A percentile compares a stretch with the other conserved stretches of the same genome.
These are phyloP conservation scores for Python bivittatus DNA, from an alignment of 2,113 vertebrate species.

Conservation along the genomic window DNA sequence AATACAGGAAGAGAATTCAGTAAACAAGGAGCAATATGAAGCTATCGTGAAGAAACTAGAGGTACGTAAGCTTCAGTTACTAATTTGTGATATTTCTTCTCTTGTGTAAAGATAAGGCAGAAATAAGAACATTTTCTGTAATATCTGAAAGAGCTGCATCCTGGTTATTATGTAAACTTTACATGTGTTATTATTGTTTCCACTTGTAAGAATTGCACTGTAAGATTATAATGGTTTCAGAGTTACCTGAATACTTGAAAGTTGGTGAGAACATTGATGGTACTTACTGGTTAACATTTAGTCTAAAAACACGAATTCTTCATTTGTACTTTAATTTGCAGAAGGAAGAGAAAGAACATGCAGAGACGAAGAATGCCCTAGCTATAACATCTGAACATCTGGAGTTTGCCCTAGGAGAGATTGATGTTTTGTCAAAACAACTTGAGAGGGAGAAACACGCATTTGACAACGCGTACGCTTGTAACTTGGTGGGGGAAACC, in stretches of 20 bases:
- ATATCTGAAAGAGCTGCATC: background rate
- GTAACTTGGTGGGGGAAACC: background rate
- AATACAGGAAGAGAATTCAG: conserved; percentile 64
- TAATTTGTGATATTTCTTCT: background rate
- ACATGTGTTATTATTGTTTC: background rate
- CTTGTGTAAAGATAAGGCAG: background rate
- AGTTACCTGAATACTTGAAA: background rate
- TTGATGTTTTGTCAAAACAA: conserved; percentile 69
- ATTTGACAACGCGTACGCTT: conserved; percentile 70
- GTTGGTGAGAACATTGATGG: background rate
- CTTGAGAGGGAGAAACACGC: conserved; percentile 67
- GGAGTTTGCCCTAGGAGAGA: conserved; percentile 69
- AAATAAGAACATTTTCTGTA: background rate
- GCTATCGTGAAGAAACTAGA: conserved; percentile 60
- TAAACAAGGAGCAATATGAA: conserved; percentile 66
- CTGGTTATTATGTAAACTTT: background rate
- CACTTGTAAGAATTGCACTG: background rate
- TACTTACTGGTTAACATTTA: background rate
- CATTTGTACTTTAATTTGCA: conserved; percentile 33
- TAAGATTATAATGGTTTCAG: background rate
- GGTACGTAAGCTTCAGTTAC: conserved; percentile 37
- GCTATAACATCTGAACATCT: conserved; percentile 67
- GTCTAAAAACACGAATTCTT: background rate
- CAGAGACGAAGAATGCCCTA: conserved; percentile 65
- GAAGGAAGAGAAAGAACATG: conserved; percentile 68